A percentile compares a stretch with the other conserved stretches of the same genome.
Conservation (phyloP, 2,113 vertebrate species). For the Ciconia boyciana region DNA sequence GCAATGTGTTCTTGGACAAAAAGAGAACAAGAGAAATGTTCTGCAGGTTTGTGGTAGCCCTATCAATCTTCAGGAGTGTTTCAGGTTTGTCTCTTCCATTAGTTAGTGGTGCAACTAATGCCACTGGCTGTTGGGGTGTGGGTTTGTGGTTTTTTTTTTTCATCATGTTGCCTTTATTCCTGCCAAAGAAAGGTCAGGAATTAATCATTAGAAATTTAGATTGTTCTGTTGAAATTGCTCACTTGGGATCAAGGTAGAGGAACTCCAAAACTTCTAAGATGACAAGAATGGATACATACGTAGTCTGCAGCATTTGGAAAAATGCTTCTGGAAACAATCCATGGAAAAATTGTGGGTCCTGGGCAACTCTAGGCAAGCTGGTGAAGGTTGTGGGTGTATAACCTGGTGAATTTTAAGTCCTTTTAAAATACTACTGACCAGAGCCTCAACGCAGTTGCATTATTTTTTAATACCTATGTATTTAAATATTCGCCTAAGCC, state of each 20-base stretch:
- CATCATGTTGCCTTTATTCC: not conserved
- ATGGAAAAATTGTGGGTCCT: not conserved
- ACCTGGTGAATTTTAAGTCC: not conserved
- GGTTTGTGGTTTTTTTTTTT: not conserved
- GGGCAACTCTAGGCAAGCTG: not conserved
- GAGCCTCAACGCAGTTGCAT: not conserved
- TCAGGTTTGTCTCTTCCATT: not conserved
- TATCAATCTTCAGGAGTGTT: not conserved
- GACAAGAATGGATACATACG: not conserved
- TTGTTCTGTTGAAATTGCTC: not conserved
- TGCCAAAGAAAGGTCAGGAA: not conserved
- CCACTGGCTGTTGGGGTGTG: not conserved
- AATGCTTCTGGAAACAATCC: not conserved
- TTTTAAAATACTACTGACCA: not conserved
- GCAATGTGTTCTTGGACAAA: not conserved
- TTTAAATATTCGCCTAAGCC: not conserved
- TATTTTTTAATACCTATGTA: not conserved
- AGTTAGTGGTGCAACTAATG: not conserved
- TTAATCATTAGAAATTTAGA: not conserved
- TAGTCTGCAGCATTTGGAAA: not conserved
- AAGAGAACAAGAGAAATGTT: not conserved
- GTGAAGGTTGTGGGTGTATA: not conserved
- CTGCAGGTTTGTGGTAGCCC: not conserved
- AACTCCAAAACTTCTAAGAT: not conserved
- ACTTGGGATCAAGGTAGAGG: not conserved